Base-by-base conservation (phyloP, 2,888 invertebrate species). In the Anthrax anthrax region DNA sequence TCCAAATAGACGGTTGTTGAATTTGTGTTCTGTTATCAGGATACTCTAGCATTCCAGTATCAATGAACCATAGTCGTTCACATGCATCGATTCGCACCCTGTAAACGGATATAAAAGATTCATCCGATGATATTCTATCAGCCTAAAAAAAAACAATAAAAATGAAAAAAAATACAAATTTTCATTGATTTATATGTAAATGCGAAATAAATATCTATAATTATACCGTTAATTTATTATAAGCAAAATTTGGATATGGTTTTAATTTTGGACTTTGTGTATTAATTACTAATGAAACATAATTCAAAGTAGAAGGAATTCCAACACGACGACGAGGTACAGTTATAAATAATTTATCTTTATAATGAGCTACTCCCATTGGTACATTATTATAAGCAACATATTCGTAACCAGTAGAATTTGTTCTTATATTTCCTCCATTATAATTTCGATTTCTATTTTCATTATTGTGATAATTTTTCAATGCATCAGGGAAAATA, bases 1-100 rank as follows among this genome's bases (percentile, higher is more conserved):
- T 70, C 49, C 81, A 74, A 37, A 85, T 73, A 5, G 78, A 72
- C 1, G 81, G 77, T 0, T 72, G 72, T 50, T 75, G 76, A 0
- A 80, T 55, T 50, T 65, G 64, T 42, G 52, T 62, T 9, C 60
- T 58, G 48, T 67, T 62, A 38, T 59, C 65, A 64, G 78, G 75
- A 56, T 79, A 73, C 60, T 85, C 82, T 45, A 81, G 60, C 36
- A 80, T 61, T 2, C 87, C 87, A 0, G 83, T 82, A 57, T 87
- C 87, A 1, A 86, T 75, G 58, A 83, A 80, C 87, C 87, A 88
- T 2, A 88, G 69, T 6, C 86, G 67, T 39, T 80, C 77, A 54
- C 86, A 88, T 1, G 50, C 57, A 2, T 88, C 88, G 0, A 80
- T 74, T 13, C 74, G 71, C 1, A 82, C 75, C 39, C 87, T 70